These are phyloP conservation scores for Dufourea novaeangliae DNA, from an alignment of 1,140 invertebrate genomes.

Conservation along the genomic window DNA sequence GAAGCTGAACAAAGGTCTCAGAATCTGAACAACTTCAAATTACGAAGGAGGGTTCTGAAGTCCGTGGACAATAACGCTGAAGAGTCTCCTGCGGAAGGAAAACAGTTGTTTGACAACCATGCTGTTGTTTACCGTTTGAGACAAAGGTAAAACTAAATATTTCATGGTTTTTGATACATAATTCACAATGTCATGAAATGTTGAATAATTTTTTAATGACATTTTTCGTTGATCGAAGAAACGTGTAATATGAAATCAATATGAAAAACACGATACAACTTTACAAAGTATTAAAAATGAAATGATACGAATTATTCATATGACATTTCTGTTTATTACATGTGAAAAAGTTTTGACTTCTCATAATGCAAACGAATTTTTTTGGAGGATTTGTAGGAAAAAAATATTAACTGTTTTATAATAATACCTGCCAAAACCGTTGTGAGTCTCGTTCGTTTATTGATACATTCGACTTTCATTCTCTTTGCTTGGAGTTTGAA, in stretches of 20 bases:
- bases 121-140: constrained; percentile 74
- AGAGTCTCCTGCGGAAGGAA: constrained; percentile 53
- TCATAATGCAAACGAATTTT: not conserved
- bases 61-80: constrained; percentile 54
- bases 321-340: not conserved
- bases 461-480: not conserved
- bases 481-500: not conserved
- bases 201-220: not conserved
- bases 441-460: no score
- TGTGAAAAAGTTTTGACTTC: not conserved
- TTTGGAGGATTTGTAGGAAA: not conserved
- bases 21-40: constrained; percentile 73
- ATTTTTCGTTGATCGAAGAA: no score
- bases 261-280: not conserved
- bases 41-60: constrained; percentile 68
- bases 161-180: no score
- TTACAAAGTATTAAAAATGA: not conserved
- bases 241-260: not conserved
- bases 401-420: not conserved
- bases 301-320: not conserved
- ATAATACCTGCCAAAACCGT: not conserved
- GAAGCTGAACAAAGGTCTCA: constrained; percentile 67
- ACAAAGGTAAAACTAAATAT: constrained; percentile 65
- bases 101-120: constrained; percentile 74
- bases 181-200: not conserved